Base-by-base conservation (phyloP, 2,797 vertebrate genomes). In the Moxostoma hubbsi region DNA sequence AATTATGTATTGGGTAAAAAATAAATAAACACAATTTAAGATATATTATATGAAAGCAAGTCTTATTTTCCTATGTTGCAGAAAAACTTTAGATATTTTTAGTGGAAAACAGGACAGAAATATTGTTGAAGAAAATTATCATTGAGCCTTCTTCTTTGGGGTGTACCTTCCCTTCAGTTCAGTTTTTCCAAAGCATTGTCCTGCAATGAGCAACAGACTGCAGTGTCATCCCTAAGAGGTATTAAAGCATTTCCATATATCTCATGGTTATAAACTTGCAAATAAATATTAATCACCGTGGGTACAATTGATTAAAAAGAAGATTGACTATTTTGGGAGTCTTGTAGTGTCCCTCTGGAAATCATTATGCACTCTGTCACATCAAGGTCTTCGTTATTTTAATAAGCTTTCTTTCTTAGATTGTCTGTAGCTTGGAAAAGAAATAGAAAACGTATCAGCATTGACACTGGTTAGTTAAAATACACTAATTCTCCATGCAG, bases 391-490 rank as follows among this genome's bases (percentile, higher is more conserved):
- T 7, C 13, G 7, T 15, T n/a, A 45, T 66, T 76, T 85, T 80
- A 58, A 74, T 53, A 75, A 63, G 11, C 66, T 68, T 77, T 59
- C n/a, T 50, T 54, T 62, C 62, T 69, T 55, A 15, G 65, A 59
- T 15, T 54, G 59, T 9, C 9, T 47, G 12, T 57, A 43, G 57
- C 13, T 75, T 16, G 12, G n/a, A 74, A 79, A 86, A 11, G 50
- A 63, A 75, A 73, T 71, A 46, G 53, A 70, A 79, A 83, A 80
- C 79, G 49, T 70, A 76, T 75, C 13, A 24, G 72, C 71, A 65
- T 68, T 61, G 72, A 77, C 81, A 55, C 65, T 79, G 79, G 82
- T 82, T 77, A 81, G 81, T 77, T 75, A 79, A 54, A 2, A 83
- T 75, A 61, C 47, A 64, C 69, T 71, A 81, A 83, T 75, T 75